Evolutionary conservation across 2,888 invertebrate genomes (phyloP), one percentile per base, ranked within the genome.

Genomic region (Iphiclides podalirius): DNA sequence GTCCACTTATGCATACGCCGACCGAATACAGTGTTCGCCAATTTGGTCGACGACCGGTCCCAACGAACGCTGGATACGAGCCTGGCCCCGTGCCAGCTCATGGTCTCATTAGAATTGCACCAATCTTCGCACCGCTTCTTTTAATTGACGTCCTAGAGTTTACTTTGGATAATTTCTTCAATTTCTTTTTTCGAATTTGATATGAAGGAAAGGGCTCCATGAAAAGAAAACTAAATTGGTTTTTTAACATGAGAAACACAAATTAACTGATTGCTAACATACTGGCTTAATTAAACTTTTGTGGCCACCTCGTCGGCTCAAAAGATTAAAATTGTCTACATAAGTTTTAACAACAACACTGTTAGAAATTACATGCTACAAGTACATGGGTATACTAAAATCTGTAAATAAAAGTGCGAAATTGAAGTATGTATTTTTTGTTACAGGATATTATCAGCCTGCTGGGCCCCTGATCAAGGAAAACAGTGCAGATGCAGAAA

Each of bases 401-500:
- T n/a, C n/a, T n/a, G n/a, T n/a, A n/a, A n/a, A n/a, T n/a, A n/a
- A n/a, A n/a, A n/a, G n/a, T n/a, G n/a, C n/a, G n/a, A n/a, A n/a
- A n/a, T n/a, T n/a, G n/a, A n/a, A n/a, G n/a, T n/a, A n/a, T n/a
- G n/a, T 20, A 20, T 20, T 3, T 8, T 14, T 45, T 50, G 45
- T 50, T 50, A 0, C 91, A 96, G 96, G 96, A 77, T 96, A 95
- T 79, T 96, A 96, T 89, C 96, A 96, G 89, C 96, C 96, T 64
- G 96, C 96, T 64, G 96, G 96, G 58, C 96, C 97, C 63, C 90
- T 96, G 79, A 96, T 96, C 72, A 93, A 92, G 61, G 92, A 93
- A 64, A 72, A 69, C 52, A 73, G 74, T 42, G 77, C 81, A 45
- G 86, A 85, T 13, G 81, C 85, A 51, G 90, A 91, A 54, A 89